A percentile compares a stretch with the other conserved stretches of the same genome.
Conservation (phyloP, 1,140 invertebrate genomes). For the Lordiphosa stackelbergi region DNA sequence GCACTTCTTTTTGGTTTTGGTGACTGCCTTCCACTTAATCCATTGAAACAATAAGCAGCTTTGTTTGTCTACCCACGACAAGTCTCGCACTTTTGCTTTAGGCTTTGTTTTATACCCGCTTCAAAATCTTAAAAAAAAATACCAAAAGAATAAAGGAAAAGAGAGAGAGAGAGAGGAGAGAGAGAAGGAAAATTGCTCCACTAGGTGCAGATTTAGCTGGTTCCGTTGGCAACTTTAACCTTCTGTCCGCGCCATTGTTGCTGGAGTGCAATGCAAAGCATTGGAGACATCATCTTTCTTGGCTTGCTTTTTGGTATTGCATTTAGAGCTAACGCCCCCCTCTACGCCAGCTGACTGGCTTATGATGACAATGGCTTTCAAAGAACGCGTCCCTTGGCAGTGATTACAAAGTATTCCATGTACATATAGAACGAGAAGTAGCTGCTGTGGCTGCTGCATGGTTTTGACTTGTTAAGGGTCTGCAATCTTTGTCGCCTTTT, state of each 20-base stretch:
- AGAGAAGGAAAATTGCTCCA: slow-evolving; percentile 9
- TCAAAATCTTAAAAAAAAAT: slow-evolving; percentile 5
- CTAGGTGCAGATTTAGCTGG: slow-evolving; percentile 3
- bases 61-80: slow-evolving; percentile 45
- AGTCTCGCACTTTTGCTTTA: slow-evolving; percentile 33
- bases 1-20: slow-evolving; percentile 2
- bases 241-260: slow-evolving; percentile 1
- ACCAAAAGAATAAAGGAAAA: neutral
- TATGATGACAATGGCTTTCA: slow-evolving; percentile 45
- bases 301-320: slow-evolving; percentile 30
- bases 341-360: slow-evolving; percentile 13
- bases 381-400: slow-evolving; percentile 39
- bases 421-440: too few species aligned
- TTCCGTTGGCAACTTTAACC: slow-evolving; percentile 5
- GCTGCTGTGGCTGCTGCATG: slow-evolving; percentile 28
- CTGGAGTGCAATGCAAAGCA: slow-evolving; percentile 45
- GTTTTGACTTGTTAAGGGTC: slow-evolving; percentile 49
- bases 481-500: slow-evolving; percentile 9
- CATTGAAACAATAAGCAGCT: slow-evolving; percentile 57
- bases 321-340: slow-evolving; percentile 41
- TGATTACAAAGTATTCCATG: slow-evolving; percentile 38
- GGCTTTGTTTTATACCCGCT: slow-evolving; percentile 26
- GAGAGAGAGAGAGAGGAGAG: too few species aligned
- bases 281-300: slow-evolving; percentile 13
- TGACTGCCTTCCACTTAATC: slow-evolving; percentile 40